Percentiles rank a stretch among this genome's conserved stretches.
Conservation (phyloP, 2,888 invertebrate genomes). For the Lepidochrysops patricia region DNA sequence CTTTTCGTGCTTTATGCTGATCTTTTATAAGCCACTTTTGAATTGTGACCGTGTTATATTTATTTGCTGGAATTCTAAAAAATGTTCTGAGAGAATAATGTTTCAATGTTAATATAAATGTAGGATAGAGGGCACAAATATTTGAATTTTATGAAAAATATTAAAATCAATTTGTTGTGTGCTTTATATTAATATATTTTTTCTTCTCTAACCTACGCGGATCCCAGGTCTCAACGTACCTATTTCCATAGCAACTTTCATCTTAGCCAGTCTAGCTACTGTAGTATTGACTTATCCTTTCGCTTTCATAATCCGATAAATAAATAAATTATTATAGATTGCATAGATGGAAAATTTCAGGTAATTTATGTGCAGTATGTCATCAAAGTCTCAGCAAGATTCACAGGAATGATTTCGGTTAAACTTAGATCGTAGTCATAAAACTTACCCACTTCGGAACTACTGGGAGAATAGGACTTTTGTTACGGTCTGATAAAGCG, state of each 20-base stretch:
- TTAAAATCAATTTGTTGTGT: too few species aligned
- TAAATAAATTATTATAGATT: not conserved
- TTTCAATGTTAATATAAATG: too few species aligned
- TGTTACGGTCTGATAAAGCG: conserved; percentile 8
- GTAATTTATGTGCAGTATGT: not conserved
- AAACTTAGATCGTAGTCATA: conserved; percentile 4
- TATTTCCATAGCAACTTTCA: too few species aligned
- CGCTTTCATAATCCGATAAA: too few species aligned
- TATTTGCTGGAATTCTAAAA: not conserved
- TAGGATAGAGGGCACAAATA: too few species aligned
- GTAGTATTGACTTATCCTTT: too few species aligned
- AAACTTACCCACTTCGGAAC: conserved; percentile 3
- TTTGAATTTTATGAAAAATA: too few species aligned
- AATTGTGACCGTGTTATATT: not conserved
- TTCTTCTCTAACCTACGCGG: too few species aligned
- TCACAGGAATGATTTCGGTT: not conserved
- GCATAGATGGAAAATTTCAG: not conserved
- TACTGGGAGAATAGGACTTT: conserved; percentile 1
- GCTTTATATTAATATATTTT: too few species aligned
- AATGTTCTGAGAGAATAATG: not conserved
- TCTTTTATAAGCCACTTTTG: conserved; percentile 1
- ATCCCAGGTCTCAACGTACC: too few species aligned
- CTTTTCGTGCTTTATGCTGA: conserved; percentile 1
- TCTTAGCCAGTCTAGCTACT: too few species aligned
- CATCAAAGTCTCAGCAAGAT: not conserved